Base-by-base conservation (phyloP, 2,797 vertebrate genomes). In the Cynodonichthys magdalenae region DNA sequence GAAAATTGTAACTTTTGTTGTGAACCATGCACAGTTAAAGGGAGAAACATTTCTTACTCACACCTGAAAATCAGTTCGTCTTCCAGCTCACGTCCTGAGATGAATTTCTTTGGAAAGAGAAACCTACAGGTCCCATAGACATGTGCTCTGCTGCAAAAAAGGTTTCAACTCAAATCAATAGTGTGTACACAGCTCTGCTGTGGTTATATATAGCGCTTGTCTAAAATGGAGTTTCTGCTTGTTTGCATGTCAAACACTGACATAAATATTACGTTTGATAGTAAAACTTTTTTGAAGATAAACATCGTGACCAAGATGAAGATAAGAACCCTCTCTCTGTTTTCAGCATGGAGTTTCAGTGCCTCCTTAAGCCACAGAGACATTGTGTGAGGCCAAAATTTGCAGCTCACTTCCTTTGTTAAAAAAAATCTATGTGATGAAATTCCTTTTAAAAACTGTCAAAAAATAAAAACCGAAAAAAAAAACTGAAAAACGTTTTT, bases 71-170 rank as follows among this genome's bases (percentile, higher is more conserved):
- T 77, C 0, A 1, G 2, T 41, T 77, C 69, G 54, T 69, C 36
- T 63, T 54, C 24, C 51, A 55, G 31, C 56, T 49, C 5, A 69
- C 51, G 12, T 55, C 20, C 49, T 69, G 41, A 36, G 6, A 12
- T 66, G 14, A 28, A 67, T 81, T 89, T 87, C 70, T 65, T 51
- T 58, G 75, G 71, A 87, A 90, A 83, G 62, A 53, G 81, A 89
- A 90, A 90, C 87, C 27, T 71, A 82, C 58, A 19, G 3, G 19
- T 0, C 27, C 31, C 18, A 15, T 11, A 15, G 29, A 15, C 47
- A 52, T 9, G 15, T 24, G 19, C 14, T 29, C 20, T 63, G n/a
- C 42, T 57, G 15, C 31, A 42, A 24, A 20, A 18, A 41, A 52
- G 5, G 6, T 15, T 49, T 9, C 27, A 65, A 15, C 5, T 36